phyloP scores from a whole-genome alignment of 2,797 vertebrate genomes.

The Hozukius guyotensis region DNA sequence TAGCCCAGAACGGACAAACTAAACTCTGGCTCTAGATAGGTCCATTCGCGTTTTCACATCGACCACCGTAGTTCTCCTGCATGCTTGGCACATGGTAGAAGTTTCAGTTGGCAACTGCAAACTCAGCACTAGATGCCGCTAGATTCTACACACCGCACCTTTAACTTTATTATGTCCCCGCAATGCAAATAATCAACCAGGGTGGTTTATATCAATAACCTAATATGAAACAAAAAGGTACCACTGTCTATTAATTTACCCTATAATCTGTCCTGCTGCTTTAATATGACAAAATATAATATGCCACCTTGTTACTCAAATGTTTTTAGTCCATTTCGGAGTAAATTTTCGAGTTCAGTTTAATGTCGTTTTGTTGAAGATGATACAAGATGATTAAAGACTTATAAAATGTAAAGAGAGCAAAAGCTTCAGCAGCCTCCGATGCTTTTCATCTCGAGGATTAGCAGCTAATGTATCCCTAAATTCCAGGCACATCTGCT shows the following conservation, averaged over 20 bases:
- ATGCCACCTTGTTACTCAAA: not conserved
- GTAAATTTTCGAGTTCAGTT: not conserved
- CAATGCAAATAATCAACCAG: not conserved
- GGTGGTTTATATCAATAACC: not conserved
- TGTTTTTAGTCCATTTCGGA: not conserved
- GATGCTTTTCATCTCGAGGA: conserved; percentile 12
- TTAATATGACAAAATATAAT: not conserved
- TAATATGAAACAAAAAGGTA: not conserved
- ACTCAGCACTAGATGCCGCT: too few relatives aligned
- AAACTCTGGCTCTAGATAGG: too few relatives aligned
- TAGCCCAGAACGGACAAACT: too few relatives aligned
- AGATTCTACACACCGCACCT: too few relatives aligned
- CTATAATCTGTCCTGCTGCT: not conserved
- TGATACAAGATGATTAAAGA: not conserved
- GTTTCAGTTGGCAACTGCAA: too few relatives aligned
- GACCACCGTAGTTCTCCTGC: too few relatives aligned
- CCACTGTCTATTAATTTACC: not conserved
- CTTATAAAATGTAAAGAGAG: not conserved
- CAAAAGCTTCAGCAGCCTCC: not conserved
- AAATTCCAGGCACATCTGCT: conserved; percentile 39
- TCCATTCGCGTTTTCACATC: too few relatives aligned
- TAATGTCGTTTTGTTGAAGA: not conserved
- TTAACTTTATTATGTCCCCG: not conserved
- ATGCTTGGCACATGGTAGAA: too few relatives aligned
- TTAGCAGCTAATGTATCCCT: conserved; percentile 13